These are phyloP conservation scores for Brachionus paranguensis DNA, from an alignment of 1,140 invertebrate species.

Conservation along the genomic window DNA sequence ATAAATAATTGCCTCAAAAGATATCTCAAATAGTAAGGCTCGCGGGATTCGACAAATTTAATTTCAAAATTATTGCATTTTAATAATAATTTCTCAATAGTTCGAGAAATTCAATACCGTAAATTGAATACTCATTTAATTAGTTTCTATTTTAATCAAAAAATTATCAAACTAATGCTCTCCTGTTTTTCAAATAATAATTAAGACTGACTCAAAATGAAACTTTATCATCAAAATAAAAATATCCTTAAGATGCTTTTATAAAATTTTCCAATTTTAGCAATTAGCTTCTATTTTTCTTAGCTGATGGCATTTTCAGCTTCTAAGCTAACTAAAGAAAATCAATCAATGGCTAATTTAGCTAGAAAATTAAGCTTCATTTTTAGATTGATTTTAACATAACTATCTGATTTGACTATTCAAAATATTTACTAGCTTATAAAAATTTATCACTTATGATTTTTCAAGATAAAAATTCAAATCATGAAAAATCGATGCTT, in stretches of 20 bases:
- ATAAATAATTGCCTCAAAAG: neutral
- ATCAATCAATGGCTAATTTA: neutral
- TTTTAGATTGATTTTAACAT: neutral
- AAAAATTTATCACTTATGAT: too few species aligned
- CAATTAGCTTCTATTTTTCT: neutral
- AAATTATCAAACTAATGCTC: neutral
- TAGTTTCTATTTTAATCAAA: neutral
- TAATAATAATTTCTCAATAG: neutral
- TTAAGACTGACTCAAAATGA: neutral
- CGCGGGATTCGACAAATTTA: neutral
- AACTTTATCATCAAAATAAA: neutral
- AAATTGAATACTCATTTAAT: constrained; percentile 25
- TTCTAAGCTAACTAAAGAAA: neutral
- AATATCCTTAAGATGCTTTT: neutral
- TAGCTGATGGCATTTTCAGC: neutral
- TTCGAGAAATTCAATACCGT: constrained; percentile 17
- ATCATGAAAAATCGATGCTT: neutral
- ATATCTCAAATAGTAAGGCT: neutral
- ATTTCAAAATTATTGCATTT: neutral
- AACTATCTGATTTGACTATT: neutral
- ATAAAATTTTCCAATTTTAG: neutral
- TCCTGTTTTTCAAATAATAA: neutral
- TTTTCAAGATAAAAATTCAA: neutral
- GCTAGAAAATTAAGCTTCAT: neutral
- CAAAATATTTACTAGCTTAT: neutral